Base-by-base conservation (phyloP, 2,888 invertebrate species). In the Lycaena phlaeas region DNA sequence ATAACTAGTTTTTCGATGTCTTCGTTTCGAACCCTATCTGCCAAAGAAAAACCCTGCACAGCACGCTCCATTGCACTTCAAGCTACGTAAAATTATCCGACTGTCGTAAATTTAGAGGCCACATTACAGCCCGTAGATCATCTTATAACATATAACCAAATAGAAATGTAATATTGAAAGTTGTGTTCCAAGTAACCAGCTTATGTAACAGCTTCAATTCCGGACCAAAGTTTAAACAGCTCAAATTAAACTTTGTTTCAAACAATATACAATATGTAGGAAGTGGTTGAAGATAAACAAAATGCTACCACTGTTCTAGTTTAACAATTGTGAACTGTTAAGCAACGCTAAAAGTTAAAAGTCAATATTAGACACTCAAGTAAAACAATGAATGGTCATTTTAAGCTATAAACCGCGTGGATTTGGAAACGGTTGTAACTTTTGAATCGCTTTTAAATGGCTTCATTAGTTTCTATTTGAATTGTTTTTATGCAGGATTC, bases 201-300 rank as follows among this genome's bases (percentile, higher is more conserved):
- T n/a, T n/a, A n/a, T n/a, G n/a, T 14, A 30, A 30, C 10, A 4
- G 7, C 22, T 18, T 12, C 17, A 3, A 22, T 34, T 22, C 17
- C 18, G 1, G 18, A 14, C 14, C 14, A 14, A 29, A 34, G 2
- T 34, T 22, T 9, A 15, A 31, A 17, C 17, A 18, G 31, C 31
- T 31, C 31, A 10, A 17, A 34, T 34, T 6, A 34, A 34, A 22
- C 34, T 34, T 34, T 12, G 14, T 12, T 12, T 9, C 34, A 11
- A 31, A 31, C 22, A 34, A 12, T 12, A 18, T 34, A 14, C 22
- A 22, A 12, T 34, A 34, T 17, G 15, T 34, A 30, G 29, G 29
- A 30, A 30, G 29, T 15, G n/a, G n/a, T 22, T 9, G 22, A 34
- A 34, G 34, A 34, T 34, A 34, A 34, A 34, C 34, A 34, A 34